Conservation (phyloP, 2,113 vertebrate species). For the Campylomormyrus numenius region DNA sequence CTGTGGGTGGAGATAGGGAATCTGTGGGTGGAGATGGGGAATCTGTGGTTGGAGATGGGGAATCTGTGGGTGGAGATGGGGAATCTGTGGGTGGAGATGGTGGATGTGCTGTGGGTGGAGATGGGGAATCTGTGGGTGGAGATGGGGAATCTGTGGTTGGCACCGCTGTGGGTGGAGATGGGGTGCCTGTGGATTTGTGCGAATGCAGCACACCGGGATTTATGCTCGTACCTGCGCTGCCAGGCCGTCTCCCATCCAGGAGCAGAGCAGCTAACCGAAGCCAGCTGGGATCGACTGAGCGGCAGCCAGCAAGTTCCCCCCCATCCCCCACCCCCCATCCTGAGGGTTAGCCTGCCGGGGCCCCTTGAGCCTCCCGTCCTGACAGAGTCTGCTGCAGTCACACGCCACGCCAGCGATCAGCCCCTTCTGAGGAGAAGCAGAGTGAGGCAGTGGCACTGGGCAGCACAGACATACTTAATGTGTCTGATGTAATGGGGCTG, state of each 20-base stretch:
- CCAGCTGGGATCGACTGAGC: conserved; percentile 60
- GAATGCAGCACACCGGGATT: conserved; percentile 47
- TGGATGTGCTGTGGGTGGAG: neutral
- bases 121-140: neutral
- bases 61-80: no score
- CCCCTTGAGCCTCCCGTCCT: conserved; percentile 33
- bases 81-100: neutral
- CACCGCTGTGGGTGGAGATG: no score
- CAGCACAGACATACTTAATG: conserved; percentile 75
- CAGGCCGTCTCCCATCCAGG: conserved; percentile 43
- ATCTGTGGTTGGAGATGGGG: no score
- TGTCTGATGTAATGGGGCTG: conserved; percentile 77
- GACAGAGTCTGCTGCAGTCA: conserved; percentile 38
- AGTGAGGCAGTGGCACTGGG: conserved; percentile 55
- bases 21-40: neutral
- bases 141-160: no score
- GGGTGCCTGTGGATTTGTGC: conserved; percentile 25
- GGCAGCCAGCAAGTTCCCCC: conserved; percentile 46
- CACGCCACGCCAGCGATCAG: conserved; percentile 62
- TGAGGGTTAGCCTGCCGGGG: conserved; percentile 56
- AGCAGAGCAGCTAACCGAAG: conserved; percentile 54
- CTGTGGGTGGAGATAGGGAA: neutral
- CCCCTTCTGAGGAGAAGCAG: conserved; percentile 65
- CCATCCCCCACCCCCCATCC: neutral
- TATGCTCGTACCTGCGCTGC: conserved; percentile 55